A percentile compares a stretch with the other conserved stretches of the same genome.
These are phyloP conservation scores for Phainopepla nitens DNA, from an alignment of 2,113 vertebrate genomes.

Conservation along the genomic window DNA sequence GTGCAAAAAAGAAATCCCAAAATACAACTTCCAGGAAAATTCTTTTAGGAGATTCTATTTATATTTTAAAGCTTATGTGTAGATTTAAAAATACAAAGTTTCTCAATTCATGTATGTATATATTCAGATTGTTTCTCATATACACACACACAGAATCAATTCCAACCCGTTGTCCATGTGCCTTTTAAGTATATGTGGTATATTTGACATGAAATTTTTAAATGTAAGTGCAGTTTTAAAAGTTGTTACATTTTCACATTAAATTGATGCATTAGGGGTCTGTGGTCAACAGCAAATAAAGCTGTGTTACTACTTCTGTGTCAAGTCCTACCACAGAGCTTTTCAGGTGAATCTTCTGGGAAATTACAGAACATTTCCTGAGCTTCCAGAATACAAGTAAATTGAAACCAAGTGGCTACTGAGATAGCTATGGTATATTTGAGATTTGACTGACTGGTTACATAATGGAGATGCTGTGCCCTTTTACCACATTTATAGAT, in stretches of 20 bases:
- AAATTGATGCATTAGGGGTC: not conserved
- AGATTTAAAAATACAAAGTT: accelerated
- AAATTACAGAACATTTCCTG: not conserved
- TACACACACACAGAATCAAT: not conserved
- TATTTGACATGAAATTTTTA: not conserved
- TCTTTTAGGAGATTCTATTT: not conserved
- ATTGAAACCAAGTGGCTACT: not conserved
- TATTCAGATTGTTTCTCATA: not conserved
- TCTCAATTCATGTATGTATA: not conserved
- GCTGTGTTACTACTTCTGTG: not conserved
- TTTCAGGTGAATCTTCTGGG: not conserved
- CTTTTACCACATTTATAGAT: not conserved
- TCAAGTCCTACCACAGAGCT: not conserved
- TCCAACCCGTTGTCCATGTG: not conserved
- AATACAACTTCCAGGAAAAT: not conserved
- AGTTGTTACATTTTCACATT: not conserved
- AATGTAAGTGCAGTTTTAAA: not conserved
- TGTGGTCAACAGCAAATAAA: not conserved
- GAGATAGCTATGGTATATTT: not conserved
- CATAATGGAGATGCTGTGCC: not conserved
- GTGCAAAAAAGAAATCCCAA: not conserved
- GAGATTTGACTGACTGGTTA: not conserved
- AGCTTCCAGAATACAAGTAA: not conserved
- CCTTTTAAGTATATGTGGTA: not conserved
- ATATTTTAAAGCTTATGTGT: not conserved